A percentile compares a stretch with the other conserved stretches of the same genome.
phyloP scores from a whole-genome alignment of 2,797 vertebrate species.

The Eulemur mongoz region DNA sequence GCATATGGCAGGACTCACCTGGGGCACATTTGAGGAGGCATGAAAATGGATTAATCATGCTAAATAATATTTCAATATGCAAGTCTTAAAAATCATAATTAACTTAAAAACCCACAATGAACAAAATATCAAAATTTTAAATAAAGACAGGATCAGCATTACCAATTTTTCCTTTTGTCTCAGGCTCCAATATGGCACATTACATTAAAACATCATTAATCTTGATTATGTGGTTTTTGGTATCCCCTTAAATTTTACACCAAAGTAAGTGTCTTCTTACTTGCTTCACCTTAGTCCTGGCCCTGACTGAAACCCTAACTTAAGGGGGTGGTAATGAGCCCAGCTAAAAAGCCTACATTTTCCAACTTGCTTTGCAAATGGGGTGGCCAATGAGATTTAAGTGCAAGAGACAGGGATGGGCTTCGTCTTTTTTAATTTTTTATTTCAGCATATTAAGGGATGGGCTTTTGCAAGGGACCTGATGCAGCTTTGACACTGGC shows the following conservation, averaged over 20 bases:
- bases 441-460: no score
- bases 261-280: background rate
- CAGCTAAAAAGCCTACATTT: background rate
- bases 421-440: background rate
- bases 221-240: background rate
- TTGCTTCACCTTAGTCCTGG: background rate
- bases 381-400: background rate
- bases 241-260: background rate
- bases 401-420: background rate
- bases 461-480: background rate
- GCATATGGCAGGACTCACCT: background rate
- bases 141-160: background rate
- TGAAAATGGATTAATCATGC: background rate
- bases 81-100: background rate
- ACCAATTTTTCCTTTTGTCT: background rate
- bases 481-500: background rate
- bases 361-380: background rate
- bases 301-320: background rate
- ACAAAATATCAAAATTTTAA: background rate
- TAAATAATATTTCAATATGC: background rate
- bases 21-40: background rate
- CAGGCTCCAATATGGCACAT: background rate
- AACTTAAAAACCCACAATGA: background rate
- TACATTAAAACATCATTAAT: background rate
- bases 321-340: background rate